Evolutionary conservation across 2,113 vertebrate species (phyloP).

Genomic region (Picathartes gymnocephalus): DNA sequence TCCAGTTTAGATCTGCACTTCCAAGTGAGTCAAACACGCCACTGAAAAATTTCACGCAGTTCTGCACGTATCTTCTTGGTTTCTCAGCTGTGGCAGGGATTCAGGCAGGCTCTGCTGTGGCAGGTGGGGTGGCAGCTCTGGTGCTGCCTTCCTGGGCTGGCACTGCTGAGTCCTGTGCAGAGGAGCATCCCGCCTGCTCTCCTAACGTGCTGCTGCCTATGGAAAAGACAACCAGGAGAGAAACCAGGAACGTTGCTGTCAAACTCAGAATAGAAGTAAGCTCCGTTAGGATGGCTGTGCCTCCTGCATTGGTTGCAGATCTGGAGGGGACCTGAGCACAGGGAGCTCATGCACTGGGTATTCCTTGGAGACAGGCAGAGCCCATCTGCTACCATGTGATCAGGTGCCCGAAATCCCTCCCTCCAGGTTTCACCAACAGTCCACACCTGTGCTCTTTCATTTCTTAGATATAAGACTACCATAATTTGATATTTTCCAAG

Average conservation of each 20-base stretch:
- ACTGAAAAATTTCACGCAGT: not conserved
- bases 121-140: not conserved
- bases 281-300: not conserved
- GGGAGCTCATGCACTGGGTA: not conserved
- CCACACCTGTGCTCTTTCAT: not conserved
- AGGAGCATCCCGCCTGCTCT: not conserved
- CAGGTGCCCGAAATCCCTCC: accelerated
- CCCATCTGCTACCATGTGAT: accelerated
- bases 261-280: not conserved
- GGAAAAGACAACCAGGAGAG: not conserved
- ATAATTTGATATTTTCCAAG: not conserved
- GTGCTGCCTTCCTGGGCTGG: not conserved
- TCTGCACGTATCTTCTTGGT: not conserved
- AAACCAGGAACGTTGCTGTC: accelerated
- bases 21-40: accelerated
- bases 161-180: not conserved
- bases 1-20: not conserved
- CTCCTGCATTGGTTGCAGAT: not conserved
- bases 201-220: not conserved
- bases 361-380: not conserved
- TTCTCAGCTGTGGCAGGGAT: not conserved
- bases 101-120: not conserved
- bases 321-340: not conserved
- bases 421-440: not conserved
- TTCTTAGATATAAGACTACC: not conserved